Conservation (phyloP, 2,797 vertebrate species). For the Chelidonichthys spinosus region DNA sequence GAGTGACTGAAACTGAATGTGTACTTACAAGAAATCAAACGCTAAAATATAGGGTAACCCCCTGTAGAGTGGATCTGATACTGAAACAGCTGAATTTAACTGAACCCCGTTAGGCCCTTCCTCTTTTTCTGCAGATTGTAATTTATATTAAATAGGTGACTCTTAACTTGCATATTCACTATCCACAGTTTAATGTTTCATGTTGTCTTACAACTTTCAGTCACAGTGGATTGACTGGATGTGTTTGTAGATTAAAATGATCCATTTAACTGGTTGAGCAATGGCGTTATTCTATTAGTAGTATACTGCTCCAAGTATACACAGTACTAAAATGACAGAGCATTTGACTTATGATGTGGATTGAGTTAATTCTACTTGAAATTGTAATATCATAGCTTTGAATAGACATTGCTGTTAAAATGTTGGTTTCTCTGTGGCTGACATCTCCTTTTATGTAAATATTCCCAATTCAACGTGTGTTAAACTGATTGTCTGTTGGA, state of each 20-base stretch:
- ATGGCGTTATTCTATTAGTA: neutral
- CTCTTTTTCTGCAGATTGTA: neutral
- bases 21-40: neutral
- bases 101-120: conserved; percentile 1
- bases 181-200: neutral
- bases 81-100: conserved; percentile 4
- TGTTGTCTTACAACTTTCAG: neutral
- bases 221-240: neutral
- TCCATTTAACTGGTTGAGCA: neutral
- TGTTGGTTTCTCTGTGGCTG: neutral
- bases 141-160: neutral
- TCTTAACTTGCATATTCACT: neutral
- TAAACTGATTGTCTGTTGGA: neutral
- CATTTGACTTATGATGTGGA: neutral
- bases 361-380: neutral
- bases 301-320: neutral
- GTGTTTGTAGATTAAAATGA: neutral
- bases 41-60: neutral
- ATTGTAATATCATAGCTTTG: conserved; percentile 17
- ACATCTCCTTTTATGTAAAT: neutral
- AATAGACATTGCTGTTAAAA: conserved; percentile 2
- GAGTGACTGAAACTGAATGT: conserved; percentile 13
- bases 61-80: conserved; percentile 5
- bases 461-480: neutral
- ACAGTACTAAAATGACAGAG: neutral